Conservation (phyloP, 1,140 invertebrate genomes). For the Lucilia sericata region DNA sequence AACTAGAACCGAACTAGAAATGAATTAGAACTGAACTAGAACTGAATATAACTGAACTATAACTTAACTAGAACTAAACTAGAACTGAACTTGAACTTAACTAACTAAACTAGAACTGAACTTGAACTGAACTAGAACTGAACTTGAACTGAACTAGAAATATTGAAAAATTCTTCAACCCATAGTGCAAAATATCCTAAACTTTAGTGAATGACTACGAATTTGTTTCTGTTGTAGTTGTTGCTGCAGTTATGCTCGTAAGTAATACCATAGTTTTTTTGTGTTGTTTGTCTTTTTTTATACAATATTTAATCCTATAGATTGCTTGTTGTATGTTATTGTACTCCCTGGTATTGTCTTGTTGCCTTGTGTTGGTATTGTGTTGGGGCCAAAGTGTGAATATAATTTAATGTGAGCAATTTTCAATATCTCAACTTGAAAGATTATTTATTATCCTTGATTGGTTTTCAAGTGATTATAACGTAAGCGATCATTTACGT, state of each 20-base stretch:
- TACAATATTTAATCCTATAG: neutral
- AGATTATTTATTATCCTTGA: slow-evolving; percentile 68
- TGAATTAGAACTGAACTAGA: too few relatives aligned
- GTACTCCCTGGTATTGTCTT: neutral
- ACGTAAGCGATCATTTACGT: slow-evolving; percentile 64
- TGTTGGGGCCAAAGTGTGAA: slow-evolving; percentile 64
- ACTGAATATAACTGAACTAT: too few relatives aligned
- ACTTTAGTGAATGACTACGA: slow-evolving; percentile 12
- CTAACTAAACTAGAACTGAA: too few relatives aligned
- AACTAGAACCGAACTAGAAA: too few relatives aligned
- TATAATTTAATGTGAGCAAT: slow-evolving; percentile 67
- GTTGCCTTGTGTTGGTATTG: slow-evolving; percentile 22
- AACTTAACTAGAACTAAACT: too few relatives aligned
- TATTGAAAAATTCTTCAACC: neutral
- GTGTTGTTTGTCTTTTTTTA: neutral
- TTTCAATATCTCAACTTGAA: slow-evolving; percentile 62
- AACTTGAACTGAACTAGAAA: too few relatives aligned
- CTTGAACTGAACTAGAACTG: too few relatives aligned
- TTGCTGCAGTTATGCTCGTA: neutral
- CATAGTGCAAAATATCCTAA: slow-evolving; percentile 2
- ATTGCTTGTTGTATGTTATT: slow-evolving; percentile 10
- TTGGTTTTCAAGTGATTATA: slow-evolving; percentile 68
- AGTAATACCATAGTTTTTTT: neutral
- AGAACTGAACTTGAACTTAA: too few relatives aligned
- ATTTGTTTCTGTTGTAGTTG: neutral